Evolutionary conservation across 2,888 invertebrate species (phyloP).

Genomic region (Elaeidobius kamerunicus): DNA sequence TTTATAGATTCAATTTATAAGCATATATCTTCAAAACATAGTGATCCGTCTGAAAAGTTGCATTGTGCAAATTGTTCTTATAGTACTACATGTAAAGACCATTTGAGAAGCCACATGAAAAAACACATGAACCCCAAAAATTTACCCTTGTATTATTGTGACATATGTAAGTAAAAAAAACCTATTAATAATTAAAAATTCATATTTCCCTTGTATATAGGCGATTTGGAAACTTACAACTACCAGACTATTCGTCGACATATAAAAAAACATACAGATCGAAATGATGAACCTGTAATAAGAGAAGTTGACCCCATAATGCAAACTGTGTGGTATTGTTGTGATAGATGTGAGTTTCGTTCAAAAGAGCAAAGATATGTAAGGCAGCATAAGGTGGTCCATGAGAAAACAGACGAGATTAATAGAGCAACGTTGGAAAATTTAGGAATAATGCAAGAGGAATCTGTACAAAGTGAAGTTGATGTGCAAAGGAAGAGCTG

Average conservation of each 20-base stretch:
- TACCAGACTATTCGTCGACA: conserved; percentile 3
- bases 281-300: conserved; percentile 9
- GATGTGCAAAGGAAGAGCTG: too few relatives aligned
- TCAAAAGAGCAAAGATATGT: conserved; percentile 15
- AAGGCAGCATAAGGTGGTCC: conserved; percentile 10
- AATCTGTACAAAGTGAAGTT: too few relatives aligned
- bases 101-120: not conserved
- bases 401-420: conserved; percentile 5
- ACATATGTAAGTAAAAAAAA: conserved; percentile 1
- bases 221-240: conserved; percentile 2
- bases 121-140: not conserved
- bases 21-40: too few relatives aligned
- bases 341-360: conserved; percentile 7
- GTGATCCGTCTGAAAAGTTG: too few relatives aligned
- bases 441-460: too few relatives aligned
- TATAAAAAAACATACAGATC: not conserved
- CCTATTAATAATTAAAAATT: not conserved
- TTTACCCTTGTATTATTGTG: not conserved
- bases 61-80: conserved; percentile 2
- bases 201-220: conserved; percentile 1
- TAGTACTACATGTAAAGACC: not conserved
- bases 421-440: too few relatives aligned
- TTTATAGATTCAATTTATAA: too few relatives aligned
- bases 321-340: conserved; percentile 12
- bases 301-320: not conserved